phyloP scores from a whole-genome alignment of 1,140 invertebrate genomes.

The Lepeophtheirus salmonis region DNA sequence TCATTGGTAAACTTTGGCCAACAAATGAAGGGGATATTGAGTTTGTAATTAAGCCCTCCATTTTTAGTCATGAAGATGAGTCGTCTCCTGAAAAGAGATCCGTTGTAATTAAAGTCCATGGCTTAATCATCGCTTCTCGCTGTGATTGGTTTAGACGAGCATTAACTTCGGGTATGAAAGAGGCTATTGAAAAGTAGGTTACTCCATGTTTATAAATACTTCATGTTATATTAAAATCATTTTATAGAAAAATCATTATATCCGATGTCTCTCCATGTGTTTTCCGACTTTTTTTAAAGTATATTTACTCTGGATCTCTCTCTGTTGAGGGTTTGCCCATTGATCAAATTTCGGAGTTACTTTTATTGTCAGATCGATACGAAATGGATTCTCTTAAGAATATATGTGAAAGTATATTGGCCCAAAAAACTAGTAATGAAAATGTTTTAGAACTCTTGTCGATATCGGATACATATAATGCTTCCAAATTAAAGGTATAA shows the following conservation, averaged over 20 bases:
- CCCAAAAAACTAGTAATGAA: neutral
- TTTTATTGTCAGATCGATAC: neutral
- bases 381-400: neutral
- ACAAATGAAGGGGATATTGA: neutral
- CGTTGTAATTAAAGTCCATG: neutral
- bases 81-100: too few relatives aligned
- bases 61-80: too few relatives aligned
- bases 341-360: neutral
- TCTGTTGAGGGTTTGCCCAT: neutral
- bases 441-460: neutral
- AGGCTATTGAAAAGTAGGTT: neutral
- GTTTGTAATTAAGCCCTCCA: neutral
- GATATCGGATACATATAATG: neutral
- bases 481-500: neutral
- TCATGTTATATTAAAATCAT: neutral
- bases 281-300: neutral
- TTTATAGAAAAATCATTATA: neutral
- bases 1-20: neutral
- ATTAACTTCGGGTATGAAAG: neutral
- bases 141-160: neutral
- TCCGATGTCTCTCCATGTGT: neutral
- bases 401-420: neutral
- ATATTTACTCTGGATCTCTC: neutral
- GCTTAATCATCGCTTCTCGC: neutral
- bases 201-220: neutral